Percentiles rank a stretch among this genome's conserved stretches.
These are phyloP conservation scores for Lutraria lutraria DNA, from an alignment of 2,888 invertebrate species.

Conservation along the genomic window DNA sequence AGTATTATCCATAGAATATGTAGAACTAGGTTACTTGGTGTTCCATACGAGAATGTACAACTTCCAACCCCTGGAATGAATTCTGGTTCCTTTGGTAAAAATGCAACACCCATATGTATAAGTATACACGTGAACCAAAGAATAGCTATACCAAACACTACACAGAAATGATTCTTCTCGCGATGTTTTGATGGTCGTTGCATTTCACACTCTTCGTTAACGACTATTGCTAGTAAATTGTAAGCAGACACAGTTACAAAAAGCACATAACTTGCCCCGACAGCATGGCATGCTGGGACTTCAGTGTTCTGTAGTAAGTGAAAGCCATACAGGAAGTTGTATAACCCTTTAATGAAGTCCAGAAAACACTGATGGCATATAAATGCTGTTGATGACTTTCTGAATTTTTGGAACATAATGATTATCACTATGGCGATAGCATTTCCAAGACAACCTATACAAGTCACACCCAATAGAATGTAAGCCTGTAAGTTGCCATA, in stretches of 20 bases:
- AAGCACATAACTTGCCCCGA: slow-evolving; percentile 95
- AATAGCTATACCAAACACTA: slow-evolving; percentile 96
- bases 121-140: slow-evolving; percentile 97
- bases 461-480: slow-evolving; percentile 79
- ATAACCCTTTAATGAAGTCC: slow-evolving; percentile 83
- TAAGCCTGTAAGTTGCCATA: slow-evolving; percentile 69
- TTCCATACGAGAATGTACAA: slow-evolving; percentile 94
- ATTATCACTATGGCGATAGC: slow-evolving; percentile 76
- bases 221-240: slow-evolving; percentile 91
- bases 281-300: slow-evolving; percentile 90
- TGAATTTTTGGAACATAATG: slow-evolving; percentile 75
- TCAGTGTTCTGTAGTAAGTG: slow-evolving; percentile 76
- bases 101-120: slow-evolving; percentile 92
- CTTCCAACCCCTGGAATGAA: slow-evolving; percentile 91
- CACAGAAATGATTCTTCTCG: slow-evolving; percentile 89
- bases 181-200: slow-evolving; percentile 71
- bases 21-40: slow-evolving; percentile 95
- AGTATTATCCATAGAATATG: slow-evolving; percentile 96
- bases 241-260: slow-evolving; percentile 96
- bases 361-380: slow-evolving; percentile 85
- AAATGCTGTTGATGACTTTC: slow-evolving; percentile 83
- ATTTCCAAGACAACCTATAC: slow-evolving; percentile 81
- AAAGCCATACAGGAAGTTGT: slow-evolving; percentile 84
- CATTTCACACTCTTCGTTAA: slow-evolving; percentile 85
- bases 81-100: slow-evolving; percentile 85